These are phyloP conservation scores for Melanostigma gelatinosum DNA, from an alignment of 2,113 vertebrate species.

Conservation along the genomic window DNA sequence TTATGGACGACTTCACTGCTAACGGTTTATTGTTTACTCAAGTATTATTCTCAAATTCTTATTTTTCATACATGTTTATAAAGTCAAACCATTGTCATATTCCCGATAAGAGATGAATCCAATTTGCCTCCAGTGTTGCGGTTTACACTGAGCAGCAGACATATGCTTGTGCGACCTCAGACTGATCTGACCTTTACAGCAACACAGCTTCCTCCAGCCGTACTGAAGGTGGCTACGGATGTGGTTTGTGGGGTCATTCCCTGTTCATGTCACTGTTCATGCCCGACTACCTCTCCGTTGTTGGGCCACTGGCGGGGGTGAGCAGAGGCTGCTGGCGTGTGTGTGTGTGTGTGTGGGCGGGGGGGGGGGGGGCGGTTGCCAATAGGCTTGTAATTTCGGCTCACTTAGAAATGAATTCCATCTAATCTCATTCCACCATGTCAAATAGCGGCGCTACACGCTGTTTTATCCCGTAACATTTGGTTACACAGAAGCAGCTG, in stretches of 20 bases:
- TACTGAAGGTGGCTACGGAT: slow-evolving; percentile 64
- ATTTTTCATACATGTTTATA: not conserved
- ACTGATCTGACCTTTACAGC: slow-evolving; percentile 73
- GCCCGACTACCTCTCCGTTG: slow-evolving; percentile 76
- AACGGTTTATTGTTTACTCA: not conserved
- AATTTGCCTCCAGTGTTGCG: not conserved
- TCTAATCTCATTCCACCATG: slow-evolving; percentile 87
- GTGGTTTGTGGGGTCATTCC: slow-evolving; percentile 78
- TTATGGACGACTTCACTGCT: slow-evolving; percentile 6
- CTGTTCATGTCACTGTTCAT: slow-evolving; percentile 79
- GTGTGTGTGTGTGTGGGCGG: not conserved
- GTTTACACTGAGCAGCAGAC: slow-evolving; percentile 39
- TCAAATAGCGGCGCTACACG: slow-evolving; percentile 83
- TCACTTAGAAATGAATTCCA: slow-evolving; percentile 87
- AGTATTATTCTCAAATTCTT: not conserved
- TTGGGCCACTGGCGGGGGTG: slow-evolving; percentile 69
- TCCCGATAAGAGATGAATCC: not conserved
- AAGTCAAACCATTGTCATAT: slow-evolving; percentile 1
- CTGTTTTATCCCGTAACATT: slow-evolving; percentile 86
- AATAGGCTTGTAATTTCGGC: slow-evolving; percentile 84
- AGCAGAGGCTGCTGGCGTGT: slow-evolving; percentile 59
- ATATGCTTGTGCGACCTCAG: slow-evolving; percentile 62
- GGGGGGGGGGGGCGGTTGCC: slow-evolving; percentile 32
- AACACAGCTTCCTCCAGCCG: slow-evolving; percentile 68
- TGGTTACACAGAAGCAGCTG: slow-evolving; percentile 84